Base-by-base conservation (phyloP, 2,888 invertebrate species). In the Drosophila acutilabella region DNA sequence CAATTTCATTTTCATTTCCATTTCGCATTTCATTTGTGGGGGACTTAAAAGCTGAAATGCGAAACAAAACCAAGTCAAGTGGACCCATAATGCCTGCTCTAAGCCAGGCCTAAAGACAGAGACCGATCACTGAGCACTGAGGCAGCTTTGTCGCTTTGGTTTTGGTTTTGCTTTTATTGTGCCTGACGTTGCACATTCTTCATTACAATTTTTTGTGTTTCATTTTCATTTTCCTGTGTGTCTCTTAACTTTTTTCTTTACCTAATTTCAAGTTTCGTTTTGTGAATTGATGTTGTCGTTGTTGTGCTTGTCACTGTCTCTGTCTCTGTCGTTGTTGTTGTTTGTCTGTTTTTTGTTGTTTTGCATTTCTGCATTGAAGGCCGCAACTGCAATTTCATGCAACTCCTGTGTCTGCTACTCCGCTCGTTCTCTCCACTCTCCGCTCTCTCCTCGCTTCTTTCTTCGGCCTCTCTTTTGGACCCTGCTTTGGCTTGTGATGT, bases 111-210 rank as follows among this genome's bases (percentile, higher is more conserved):
- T 44, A 36, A 51, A 56, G 57, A 45, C 56, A 38, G 56, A 26
- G 26, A 26, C 26, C 5, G 26, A 26, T 6, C 44, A 16, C 26
- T 26, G 26, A 26, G 1, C 44, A 16, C 23, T 60, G 44, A 38
- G 52, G 38, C 38, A 14, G 44, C 30, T n/a, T 58, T 57, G 59
- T 58, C 58, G 77, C 64, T 60, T 60, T 67, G 52, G 66, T 75
- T 50, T 71, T 59, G 77, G 58, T 60, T 57, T 73, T 67, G 52
- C 66, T 75, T 52, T 73, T 59, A 62, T 73, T 73, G 75, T 44
- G 47, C 62, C 59, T 79, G 79, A 74, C 71, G 72, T 62, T 85
- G 83, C 86, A 74, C 81, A 84, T 84, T 84, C 86, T 81, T 86
- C 83, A 78, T 82, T 67, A 61, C 30, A 30, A 30, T 30, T 30